Evolutionary conservation across 2,797 vertebrate genomes (phyloP).

Genomic region (Hyperoplus immaculatus): DNA sequence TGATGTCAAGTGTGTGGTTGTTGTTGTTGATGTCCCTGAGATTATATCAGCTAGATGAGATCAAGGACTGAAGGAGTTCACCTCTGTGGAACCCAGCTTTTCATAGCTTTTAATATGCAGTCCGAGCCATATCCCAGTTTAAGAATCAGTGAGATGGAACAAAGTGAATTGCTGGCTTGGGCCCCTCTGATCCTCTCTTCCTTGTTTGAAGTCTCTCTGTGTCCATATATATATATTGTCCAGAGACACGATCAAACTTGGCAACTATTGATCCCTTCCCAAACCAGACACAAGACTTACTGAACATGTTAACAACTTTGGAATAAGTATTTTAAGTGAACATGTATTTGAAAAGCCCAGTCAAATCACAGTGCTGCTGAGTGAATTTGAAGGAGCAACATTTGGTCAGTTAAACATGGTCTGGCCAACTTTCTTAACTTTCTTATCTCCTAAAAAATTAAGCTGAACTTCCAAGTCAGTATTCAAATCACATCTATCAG

Average conservation of each 20-base stretch:
- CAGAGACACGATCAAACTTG: constrained; percentile 82
- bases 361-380: constrained; percentile 48
- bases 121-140: constrained; percentile 75
- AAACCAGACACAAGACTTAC: constrained; percentile 78
- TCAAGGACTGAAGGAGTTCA: constrained; percentile 60
- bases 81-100: constrained; percentile 39
- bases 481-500: constrained; percentile 40
- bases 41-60: constrained; percentile 66
- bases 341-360: constrained; percentile 68
- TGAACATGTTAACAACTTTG: constrained; percentile 82
- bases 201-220: constrained; percentile 82
- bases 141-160: constrained; percentile 82
- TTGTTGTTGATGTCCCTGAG: constrained; percentile 60
- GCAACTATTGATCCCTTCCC: constrained; percentile 84
- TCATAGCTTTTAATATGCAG: constrained; percentile 74
- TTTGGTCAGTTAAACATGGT: constrained; percentile 27
- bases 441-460: constrained; percentile 1
- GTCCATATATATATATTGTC: constrained; percentile 78
- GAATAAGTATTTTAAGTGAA: constrained; percentile 81
- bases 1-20: constrained; percentile 56
- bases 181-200: constrained; percentile 69
- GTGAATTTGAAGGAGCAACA: constrained; percentile 59
- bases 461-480: constrained; percentile 11
- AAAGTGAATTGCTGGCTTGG: constrained; percentile 76
- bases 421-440: constrained; percentile 30